phyloP scores from a whole-genome alignment of 2,797 vertebrate genomes.

The Sebastes vulpes region DNA sequence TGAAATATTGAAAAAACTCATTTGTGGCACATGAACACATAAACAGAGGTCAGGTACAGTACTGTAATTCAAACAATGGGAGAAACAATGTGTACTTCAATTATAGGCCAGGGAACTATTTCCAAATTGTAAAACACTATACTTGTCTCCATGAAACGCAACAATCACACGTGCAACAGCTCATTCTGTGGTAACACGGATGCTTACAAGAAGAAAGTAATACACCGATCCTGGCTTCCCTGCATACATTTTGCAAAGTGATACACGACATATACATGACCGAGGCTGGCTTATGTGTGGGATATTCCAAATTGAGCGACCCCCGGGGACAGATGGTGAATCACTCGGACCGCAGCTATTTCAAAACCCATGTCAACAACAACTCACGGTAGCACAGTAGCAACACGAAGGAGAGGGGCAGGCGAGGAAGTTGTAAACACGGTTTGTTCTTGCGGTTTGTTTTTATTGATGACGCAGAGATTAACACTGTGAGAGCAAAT shows the following conservation, averaged over 20 bases:
- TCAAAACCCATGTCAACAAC: constrained; percentile 79
- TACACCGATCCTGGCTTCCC: not conserved
- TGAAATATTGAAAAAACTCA: not conserved
- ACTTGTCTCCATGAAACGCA: not conserved
- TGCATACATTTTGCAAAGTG: constrained; percentile 45
- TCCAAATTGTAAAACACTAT: not conserved
- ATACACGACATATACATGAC: constrained; percentile 46
- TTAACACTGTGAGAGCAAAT: constrained; percentile 10
- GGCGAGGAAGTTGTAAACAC: constrained; percentile 62
- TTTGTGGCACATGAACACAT: not conserved
- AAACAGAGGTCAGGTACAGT: not conserved
- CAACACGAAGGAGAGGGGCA: constrained; percentile 22
- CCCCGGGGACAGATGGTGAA: constrained; percentile 74
- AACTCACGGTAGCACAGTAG: constrained; percentile 42
- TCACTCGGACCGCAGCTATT: constrained; percentile 71
- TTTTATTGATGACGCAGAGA: constrained; percentile 24
- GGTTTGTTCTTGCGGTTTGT: constrained; percentile 44
- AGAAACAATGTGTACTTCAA: not conserved
- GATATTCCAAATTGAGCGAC: constrained; percentile 66
- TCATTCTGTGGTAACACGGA: constrained; percentile 3
- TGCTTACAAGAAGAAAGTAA: constrained; percentile 24
- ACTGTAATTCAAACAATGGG: not conserved
- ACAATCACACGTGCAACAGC: constrained; percentile 18
- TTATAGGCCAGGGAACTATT: not conserved
- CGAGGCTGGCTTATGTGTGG: constrained; percentile 38